Evolutionary conservation across 1,140 invertebrate genomes (phyloP).

Genomic region (Rhopalosiphum maidis): DNA sequence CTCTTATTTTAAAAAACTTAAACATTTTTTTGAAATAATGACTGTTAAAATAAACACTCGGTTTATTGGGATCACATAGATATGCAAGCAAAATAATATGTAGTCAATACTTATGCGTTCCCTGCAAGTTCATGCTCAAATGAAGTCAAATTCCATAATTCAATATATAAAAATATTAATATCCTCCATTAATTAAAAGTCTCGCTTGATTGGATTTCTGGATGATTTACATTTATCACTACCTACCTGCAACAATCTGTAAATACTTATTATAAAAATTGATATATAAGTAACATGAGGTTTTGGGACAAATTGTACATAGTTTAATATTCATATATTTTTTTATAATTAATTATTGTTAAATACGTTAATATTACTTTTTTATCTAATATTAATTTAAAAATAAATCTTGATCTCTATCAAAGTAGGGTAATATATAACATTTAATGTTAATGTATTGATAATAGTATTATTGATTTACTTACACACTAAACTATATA

Average conservation of each 20-base stretch:
- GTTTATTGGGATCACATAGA: no score
- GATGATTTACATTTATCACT: background rate
- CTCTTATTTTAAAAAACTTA: no score
- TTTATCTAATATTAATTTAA: background rate
- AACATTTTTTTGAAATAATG: no score
- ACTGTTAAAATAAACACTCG: no score
- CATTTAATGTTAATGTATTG: background rate
- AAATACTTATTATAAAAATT: background rate
- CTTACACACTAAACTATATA: background rate
- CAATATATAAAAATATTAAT: background rate
- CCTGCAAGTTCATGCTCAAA: background rate
- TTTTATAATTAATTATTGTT: background rate
- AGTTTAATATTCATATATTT: background rate
- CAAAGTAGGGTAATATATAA: background rate
- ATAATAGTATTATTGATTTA: background rate
- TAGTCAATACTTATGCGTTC: no score
- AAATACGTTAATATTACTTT: background rate
- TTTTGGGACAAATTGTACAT: background rate
- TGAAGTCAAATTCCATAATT: background rate
- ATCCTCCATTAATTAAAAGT: background rate
- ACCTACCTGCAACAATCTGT: background rate
- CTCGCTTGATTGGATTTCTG: background rate
- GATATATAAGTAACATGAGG: background rate
- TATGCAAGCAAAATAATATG: no score
- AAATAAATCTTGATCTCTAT: conserved; percentile 13